A percentile compares a stretch with the other conserved stretches of the same genome.
These are phyloP conservation scores for Zosterops hypoxanthus DNA, from an alignment of 2,113 vertebrate species.

Conservation along the genomic window DNA sequence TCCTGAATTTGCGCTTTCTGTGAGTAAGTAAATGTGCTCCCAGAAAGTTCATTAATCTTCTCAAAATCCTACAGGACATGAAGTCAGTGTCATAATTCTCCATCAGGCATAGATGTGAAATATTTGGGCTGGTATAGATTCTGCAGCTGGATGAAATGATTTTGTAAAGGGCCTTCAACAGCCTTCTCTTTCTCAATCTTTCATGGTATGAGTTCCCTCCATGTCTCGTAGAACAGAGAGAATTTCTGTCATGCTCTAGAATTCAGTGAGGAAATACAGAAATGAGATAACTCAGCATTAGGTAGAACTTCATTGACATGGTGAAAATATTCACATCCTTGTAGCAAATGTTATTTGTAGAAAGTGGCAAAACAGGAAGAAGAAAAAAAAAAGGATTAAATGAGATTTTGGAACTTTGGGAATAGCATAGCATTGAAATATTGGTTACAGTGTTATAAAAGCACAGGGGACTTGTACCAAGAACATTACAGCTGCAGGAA, in stretches of 20 bases:
- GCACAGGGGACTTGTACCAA: not conserved
- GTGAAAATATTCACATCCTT: not conserved
- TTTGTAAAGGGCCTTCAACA: not conserved
- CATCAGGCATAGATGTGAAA: not conserved
- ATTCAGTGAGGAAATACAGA: not conserved
- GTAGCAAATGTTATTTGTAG: not conserved
- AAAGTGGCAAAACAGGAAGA: not conserved
- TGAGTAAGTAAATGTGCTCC: not conserved
- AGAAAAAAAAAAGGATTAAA: not conserved
- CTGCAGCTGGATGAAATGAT: not conserved
- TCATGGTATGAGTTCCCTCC: not conserved
- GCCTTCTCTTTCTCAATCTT: not conserved
- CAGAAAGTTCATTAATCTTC: not conserved
- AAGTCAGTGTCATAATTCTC: not conserved
- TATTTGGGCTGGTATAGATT: not conserved
- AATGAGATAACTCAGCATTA: not conserved
- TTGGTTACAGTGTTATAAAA: not conserved
- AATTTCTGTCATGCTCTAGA: not conserved
- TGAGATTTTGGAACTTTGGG: not conserved
- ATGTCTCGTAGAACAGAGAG: rapidly evolving
- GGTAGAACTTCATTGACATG: not conserved
- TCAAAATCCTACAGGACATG: not conserved
- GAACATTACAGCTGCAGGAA: not conserved
- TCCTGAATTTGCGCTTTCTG: not conserved
- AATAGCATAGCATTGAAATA: not conserved